phyloP scores from a whole-genome alignment of 2,888 invertebrate species.

The Mamestra brassicae region DNA sequence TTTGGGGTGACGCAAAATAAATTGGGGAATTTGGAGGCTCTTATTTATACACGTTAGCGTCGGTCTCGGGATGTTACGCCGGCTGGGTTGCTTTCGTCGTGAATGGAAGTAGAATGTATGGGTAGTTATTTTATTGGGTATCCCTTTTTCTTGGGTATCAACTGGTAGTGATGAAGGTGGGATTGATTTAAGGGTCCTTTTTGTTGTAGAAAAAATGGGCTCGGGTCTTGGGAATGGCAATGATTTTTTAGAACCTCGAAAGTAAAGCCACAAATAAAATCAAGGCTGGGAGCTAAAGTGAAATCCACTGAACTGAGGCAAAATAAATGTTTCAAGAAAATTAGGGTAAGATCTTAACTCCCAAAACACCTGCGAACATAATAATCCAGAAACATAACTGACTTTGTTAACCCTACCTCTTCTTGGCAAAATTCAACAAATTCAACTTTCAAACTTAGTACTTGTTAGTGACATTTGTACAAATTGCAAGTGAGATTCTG shows the following conservation, averaged over 20 bases:
- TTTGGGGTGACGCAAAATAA: constrained; percentile 67
- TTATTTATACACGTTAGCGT: constrained; percentile 68
- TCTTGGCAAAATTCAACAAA: constrained; percentile 47
- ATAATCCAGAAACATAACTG: constrained; percentile 40
- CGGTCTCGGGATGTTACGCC: constrained; percentile 58
- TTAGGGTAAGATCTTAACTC: neutral
- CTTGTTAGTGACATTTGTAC: constrained; percentile 62
- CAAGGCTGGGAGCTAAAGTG: neutral
- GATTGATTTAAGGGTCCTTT: constrained; percentile 48
- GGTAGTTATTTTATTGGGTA: constrained; percentile 55
- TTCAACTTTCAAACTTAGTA: constrained; percentile 56
- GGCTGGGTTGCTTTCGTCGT: constrained; percentile 54
- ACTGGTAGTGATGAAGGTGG: constrained; percentile 57
- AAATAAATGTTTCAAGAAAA: neutral
- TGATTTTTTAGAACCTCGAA: constrained; percentile 26
- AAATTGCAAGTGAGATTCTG: constrained; percentile 60
- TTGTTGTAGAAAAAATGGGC: constrained; percentile 39
- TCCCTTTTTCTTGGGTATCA: constrained; percentile 53
- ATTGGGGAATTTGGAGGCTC: constrained; percentile 64
- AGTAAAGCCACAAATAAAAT: constrained; percentile 20
- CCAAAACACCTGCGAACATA: constrained; percentile 20
- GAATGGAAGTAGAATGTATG: constrained; percentile 56
- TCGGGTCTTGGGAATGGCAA: constrained; percentile 18
- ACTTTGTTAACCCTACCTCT: constrained; percentile 41
- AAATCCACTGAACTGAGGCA: neutral